Percentiles rank a stretch among this genome's conserved stretches.
These are phyloP conservation scores for Lochmaea capreae DNA, from an alignment of 2,888 invertebrate genomes.

Conservation along the genomic window DNA sequence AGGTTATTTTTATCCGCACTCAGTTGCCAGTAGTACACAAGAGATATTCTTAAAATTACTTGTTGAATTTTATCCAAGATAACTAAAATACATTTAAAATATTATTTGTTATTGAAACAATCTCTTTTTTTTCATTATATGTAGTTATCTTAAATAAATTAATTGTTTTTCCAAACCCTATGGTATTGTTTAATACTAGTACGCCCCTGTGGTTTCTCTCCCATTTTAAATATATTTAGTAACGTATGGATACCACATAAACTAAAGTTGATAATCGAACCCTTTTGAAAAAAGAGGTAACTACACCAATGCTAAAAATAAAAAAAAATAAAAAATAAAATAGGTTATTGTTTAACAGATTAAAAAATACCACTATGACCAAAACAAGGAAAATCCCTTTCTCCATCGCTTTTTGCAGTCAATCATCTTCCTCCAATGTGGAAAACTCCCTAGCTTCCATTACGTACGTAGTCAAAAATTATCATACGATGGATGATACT, in stretches of 20 bases:
- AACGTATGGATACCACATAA: too few species aligned
- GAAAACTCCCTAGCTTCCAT: slow-evolving; percentile 29
- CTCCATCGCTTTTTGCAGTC: slow-evolving; percentile 19
- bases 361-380: neutral
- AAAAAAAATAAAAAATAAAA: neutral
- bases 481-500: slow-evolving; percentile 40
- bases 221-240: too few species aligned
- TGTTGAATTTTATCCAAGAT: neutral
- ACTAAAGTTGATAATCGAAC: too few species aligned
- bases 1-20: neutral
- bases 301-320: too few species aligned
- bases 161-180: too few species aligned
- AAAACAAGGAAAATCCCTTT: neutral
- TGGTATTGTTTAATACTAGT: too few species aligned
- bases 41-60: too few species aligned
- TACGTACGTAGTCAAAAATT: slow-evolving; percentile 35
- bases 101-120: neutral
- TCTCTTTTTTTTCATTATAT: neutral
- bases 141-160: too few species aligned
- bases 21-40: neutral
- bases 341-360: neutral
- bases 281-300: too few species aligned
- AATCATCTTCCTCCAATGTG: neutral
- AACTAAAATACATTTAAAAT: neutral
- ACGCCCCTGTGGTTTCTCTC: too few species aligned